Evolutionary conservation across 2,797 vertebrate genomes (phyloP), one percentile per base, ranked within the genome.

Genomic region (Pristis pectinata): DNA sequence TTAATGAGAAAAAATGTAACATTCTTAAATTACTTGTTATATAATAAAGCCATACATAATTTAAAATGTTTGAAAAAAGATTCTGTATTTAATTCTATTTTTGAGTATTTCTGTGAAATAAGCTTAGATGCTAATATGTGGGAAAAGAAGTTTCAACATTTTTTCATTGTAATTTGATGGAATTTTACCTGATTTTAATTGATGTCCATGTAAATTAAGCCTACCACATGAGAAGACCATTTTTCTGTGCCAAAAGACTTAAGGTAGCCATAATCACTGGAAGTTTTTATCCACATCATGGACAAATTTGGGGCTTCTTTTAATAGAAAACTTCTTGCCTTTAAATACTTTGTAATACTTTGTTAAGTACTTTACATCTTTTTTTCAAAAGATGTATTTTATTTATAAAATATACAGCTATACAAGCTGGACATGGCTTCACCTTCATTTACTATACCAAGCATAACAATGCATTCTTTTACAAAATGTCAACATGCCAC

Each of bases 41-140:
- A 37, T 10, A 37, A 64, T 91, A 64, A 22, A 91, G 59, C 8
- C 2, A 41, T 61, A 22, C 6, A 64, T 89, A n/a, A 89, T 89
- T 89, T 89, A 61, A 89, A 59, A n/a, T 89, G 11, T 61, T 61
- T 61, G 11, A 89, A 89, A 61, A 89, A 61, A 22, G 87, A 67
- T 91, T 64, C 59, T 67, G 59, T 53, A 59, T 87, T 87, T 87
- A 87, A 87, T 17, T 87, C 56, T 34, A 13, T 91, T n/a, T 91
- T 17, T 41, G n/a, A 91, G 0, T 37, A 41, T 91, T 22, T 91
- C 19, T 91, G 59, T 64, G 59, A 91, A 87, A 41, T 61, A 30
- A 59, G n/a, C 4, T 61, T 61, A 59, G 30, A 89, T n/a, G 2
- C 15, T 89, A 61, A 89, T 8, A 89, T 19, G 34, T n/a, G 17